Evolutionary conservation across 1,140 invertebrate genomes (phyloP), one percentile per base, ranked within the genome.

Genomic region (Monomorium pharaonis): DNA sequence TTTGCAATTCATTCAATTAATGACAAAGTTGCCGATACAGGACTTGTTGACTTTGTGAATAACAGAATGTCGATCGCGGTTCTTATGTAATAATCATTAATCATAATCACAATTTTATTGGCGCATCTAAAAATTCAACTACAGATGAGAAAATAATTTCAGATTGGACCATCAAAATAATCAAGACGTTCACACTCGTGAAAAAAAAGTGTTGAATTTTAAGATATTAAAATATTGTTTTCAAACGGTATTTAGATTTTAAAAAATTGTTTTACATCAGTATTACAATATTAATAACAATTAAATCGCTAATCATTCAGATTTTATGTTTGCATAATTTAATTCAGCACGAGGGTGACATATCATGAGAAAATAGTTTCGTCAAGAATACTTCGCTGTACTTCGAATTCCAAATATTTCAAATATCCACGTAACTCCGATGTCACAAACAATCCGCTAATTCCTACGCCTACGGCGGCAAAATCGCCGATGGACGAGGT

Each of bases 1-100:
- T 72, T 81, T 81, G 65, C 37, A 81, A 83, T 83, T 81, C 51
- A 44, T 65, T 80, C 54, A 51, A 80, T 81, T 81, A 70, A 70
- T 30, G 21, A 30, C 60, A 44, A 58, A 67, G 37, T 2, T 14
- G 74, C 16, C 37, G 44, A 24, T 33, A 24, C 33, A 5, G 12
- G 12, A 42, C 16, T 54, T 56, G 49, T 54, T 47, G 49, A 44
- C 30, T 56, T 76, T 60, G 7, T 42, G 21, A 67, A 67, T 12
- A 27, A 16, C 42, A 27, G 16, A 56, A 44, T 54, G 10, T 37
- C 14, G 62, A 69, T 27, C 18, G 18, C 16, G 21, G 7, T 30
- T 33, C 16, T 56, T 56, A 47, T 44, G 18, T 30, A 47, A 56
- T 70, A 37, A 37, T 37, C 1, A 37, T 37, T 37, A 37, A 37